A percentile compares a stretch with the other conserved stretches of the same genome.
Evolutionary conservation across 2,888 invertebrate species (phyloP).

Genomic region (Daptonema setosum): DNA sequence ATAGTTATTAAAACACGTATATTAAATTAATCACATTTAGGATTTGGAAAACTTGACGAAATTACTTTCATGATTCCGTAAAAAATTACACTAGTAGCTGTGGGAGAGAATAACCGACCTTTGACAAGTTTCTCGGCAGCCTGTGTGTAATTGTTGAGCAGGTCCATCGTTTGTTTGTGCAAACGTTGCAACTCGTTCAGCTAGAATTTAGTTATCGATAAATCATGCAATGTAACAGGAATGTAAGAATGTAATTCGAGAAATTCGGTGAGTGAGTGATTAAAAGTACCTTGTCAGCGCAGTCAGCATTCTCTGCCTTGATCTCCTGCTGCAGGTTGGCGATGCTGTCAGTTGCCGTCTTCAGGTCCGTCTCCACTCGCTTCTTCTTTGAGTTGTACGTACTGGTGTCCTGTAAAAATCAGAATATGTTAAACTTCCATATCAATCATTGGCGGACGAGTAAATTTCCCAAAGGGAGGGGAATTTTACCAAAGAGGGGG

Average conservation of each 20-base stretch:
- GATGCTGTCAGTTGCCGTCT: constrained; percentile 37
- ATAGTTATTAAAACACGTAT: too few species aligned
- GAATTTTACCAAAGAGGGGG: too few species aligned
- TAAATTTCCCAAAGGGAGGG: too few species aligned
- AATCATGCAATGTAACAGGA: background rate
- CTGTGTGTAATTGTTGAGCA: constrained; percentile 33
- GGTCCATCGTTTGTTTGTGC: constrained; percentile 32
- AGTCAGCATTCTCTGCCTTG: constrained; percentile 40
- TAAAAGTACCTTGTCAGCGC: constrained; percentile 37
- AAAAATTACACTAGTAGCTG: too few species aligned
- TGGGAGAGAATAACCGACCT: constrained; percentile 17
- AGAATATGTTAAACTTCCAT: too few species aligned
- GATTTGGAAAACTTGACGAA: too few species aligned
- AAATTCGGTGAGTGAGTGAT: background rate
- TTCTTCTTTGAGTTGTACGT: constrained; percentile 32
- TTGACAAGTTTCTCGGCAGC: constrained; percentile 42
- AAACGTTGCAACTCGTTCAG: constrained; percentile 39
- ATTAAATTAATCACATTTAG: too few species aligned
- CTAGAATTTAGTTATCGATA: too few species aligned
- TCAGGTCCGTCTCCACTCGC: constrained; percentile 40
- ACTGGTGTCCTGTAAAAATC: constrained; percentile 6
- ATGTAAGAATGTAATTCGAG: background rate
- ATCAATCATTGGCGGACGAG: too few species aligned
- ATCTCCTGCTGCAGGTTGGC: constrained; percentile 36
- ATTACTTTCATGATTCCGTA: too few species aligned